These are phyloP conservation scores for Morus bassanus DNA, from an alignment of 2,797 vertebrate species.

Conservation along the genomic window DNA sequence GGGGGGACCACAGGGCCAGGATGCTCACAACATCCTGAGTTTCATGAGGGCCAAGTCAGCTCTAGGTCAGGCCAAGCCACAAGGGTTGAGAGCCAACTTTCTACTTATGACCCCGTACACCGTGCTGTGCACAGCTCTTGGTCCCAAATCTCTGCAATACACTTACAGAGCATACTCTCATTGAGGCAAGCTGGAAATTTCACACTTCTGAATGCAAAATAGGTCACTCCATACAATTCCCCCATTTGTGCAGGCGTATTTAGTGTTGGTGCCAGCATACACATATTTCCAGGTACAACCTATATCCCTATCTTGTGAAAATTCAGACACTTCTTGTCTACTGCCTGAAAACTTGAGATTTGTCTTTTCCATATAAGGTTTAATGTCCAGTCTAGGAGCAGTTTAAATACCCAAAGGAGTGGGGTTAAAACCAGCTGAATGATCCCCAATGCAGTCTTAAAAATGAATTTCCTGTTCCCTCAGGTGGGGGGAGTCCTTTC, in stretches of 20 bases:
- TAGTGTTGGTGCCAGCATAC: neutral
- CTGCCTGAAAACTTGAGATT: neutral
- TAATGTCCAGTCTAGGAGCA: neutral
- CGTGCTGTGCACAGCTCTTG: neutral
- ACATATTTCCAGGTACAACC: neutral
- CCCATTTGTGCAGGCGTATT: neutral
- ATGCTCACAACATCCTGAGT: conserved; percentile 1
- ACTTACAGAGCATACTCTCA: neutral
- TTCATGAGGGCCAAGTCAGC: neutral
- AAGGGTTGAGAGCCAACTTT: neutral
- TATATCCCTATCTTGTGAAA: conserved; percentile 25
- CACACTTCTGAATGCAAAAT: conserved; percentile 23
- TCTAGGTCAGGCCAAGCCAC: neutral
- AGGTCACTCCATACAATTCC: neutral
- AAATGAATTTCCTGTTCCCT: conserved; percentile 38
- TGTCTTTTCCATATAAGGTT: neutral
- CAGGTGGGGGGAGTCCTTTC: conserved; percentile 8
- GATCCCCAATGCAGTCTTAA: conserved; percentile 5
- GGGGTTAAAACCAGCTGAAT: conserved; percentile 23
- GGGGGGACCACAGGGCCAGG: neutral
- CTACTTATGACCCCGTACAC: neutral
- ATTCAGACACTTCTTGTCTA: neutral
- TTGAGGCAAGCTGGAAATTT: conserved; percentile 4
- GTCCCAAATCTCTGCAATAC: neutral
- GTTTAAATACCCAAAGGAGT: conserved; percentile 1